A percentile compares a stretch with the other conserved stretches of the same genome.
Conservation (phyloP, 2,797 vertebrate species). For the Luscinia luscinia region DNA sequence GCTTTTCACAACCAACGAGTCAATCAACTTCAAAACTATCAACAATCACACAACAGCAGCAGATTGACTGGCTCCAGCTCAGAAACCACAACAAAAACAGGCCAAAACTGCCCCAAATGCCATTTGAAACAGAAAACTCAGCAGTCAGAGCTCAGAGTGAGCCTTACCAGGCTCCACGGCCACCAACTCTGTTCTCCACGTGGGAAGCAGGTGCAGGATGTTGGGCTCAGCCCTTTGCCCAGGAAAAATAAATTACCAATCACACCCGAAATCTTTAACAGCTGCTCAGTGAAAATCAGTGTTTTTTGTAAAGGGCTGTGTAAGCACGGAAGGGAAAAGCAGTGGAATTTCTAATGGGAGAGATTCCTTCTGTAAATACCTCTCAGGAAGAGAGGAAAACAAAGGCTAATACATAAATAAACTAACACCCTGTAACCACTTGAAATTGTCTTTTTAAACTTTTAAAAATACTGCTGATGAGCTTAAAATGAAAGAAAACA, state of each 20-base stretch:
- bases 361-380: background rate
- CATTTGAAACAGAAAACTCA: accelerated
- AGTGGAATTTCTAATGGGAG: background rate
- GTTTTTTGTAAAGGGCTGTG: background rate
- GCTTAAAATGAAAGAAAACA: constrained; percentile 37
- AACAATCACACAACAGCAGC: background rate
- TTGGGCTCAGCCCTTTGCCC: background rate
- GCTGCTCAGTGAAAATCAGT: background rate
- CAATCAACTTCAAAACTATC: accelerated
- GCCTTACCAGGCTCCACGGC: background rate
- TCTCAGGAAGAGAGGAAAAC: background rate
- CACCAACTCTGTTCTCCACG: accelerated
- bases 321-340: background rate
- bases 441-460: background rate
- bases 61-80: background rate
- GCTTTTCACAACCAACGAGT: background rate
- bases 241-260: background rate
- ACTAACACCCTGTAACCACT: background rate
- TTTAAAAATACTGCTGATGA: constrained; percentile 10
- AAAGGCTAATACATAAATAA: background rate
- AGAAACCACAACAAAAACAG: background rate
- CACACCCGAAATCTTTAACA: background rate
- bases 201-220: background rate
- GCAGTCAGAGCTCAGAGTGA: background rate
- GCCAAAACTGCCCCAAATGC: background rate